Evolutionary conservation across 2,113 vertebrate genomes (phyloP).

Genomic region (Syngnathus typhle): DNA sequence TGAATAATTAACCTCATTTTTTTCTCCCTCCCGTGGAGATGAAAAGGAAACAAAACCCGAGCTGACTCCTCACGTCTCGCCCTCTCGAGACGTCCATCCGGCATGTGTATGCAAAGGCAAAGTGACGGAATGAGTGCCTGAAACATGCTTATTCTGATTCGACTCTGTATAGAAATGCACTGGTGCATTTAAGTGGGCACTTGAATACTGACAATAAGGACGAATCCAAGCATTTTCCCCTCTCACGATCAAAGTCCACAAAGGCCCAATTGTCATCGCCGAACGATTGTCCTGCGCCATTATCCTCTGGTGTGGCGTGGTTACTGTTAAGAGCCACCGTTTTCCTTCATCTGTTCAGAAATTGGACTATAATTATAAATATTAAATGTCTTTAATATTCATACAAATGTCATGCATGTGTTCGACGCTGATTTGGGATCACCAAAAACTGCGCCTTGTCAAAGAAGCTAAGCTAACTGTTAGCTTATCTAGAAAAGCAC

Average conservation of each 20-base stretch:
- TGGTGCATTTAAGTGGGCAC: not conserved
- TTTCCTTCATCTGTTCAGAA: too few species aligned
- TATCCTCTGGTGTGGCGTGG: too few species aligned
- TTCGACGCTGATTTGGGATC: too few species aligned
- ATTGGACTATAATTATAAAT: too few species aligned
- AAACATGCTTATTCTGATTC: not conserved
- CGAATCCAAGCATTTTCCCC: not conserved
- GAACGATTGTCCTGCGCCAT: too few species aligned
- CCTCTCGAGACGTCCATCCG: not conserved
- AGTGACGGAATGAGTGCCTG: not conserved
- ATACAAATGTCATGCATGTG: too few species aligned
- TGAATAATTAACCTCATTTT: conserved; percentile 26
- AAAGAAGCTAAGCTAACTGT: too few species aligned
- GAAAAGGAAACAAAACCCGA: conserved; percentile 15
- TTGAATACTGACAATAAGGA: not conserved
- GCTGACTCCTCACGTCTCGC: conserved; percentile 13
- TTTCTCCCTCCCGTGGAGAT: not conserved
- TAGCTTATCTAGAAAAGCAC: too few species aligned
- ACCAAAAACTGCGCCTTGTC: too few species aligned
- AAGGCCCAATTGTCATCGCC: not conserved
- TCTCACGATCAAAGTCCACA: not conserved
- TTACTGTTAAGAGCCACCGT: too few species aligned
- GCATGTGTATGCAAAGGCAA: not conserved
- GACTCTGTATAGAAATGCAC: not conserved
- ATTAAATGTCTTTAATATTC: too few species aligned